These are phyloP conservation scores for Hoplostethus atlanticus DNA, from an alignment of 2,797 vertebrate species.

Conservation along the genomic window DNA sequence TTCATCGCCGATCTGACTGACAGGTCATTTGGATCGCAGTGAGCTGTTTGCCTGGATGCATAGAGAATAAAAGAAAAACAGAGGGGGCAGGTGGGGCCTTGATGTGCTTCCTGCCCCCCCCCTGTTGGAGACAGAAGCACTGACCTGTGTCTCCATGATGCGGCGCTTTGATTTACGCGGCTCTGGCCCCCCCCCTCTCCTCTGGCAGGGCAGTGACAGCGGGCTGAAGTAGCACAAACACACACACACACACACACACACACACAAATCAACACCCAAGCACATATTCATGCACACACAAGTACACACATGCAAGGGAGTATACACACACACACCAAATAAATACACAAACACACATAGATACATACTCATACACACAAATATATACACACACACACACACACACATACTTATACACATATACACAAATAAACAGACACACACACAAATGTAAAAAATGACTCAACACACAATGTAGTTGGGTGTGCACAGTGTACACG, in stretches of 20 bases:
- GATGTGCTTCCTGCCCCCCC: conserved; percentile 15
- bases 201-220: conserved; percentile 84
- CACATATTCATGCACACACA: background rate
- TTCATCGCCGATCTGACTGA: conserved; percentile 64
- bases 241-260: background rate
- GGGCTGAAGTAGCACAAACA: conserved; percentile 75
- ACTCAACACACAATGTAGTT: no score
- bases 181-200: conserved; percentile 79
- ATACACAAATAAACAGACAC: background rate
- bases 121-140: conserved; percentile 64
- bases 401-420: background rate
- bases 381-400: conserved; percentile 24
- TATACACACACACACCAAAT: conserved; percentile 4
- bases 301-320: conserved; percentile 12
- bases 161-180: conserved; percentile 87
- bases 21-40: conserved; percentile 69
- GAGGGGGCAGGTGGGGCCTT: conserved; percentile 18
- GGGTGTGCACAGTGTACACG: background rate
- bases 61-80: conserved; percentile 8
- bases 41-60: conserved; percentile 68
- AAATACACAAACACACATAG: no score
- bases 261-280: conserved; percentile 26
- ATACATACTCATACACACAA: no score
- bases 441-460: no score
- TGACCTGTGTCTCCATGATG: conserved; percentile 88